Evolutionary conservation across 2,797 vertebrate species (phyloP), one percentile per base, ranked within the genome.

Genomic region (Cynodonichthys magdalenae): DNA sequence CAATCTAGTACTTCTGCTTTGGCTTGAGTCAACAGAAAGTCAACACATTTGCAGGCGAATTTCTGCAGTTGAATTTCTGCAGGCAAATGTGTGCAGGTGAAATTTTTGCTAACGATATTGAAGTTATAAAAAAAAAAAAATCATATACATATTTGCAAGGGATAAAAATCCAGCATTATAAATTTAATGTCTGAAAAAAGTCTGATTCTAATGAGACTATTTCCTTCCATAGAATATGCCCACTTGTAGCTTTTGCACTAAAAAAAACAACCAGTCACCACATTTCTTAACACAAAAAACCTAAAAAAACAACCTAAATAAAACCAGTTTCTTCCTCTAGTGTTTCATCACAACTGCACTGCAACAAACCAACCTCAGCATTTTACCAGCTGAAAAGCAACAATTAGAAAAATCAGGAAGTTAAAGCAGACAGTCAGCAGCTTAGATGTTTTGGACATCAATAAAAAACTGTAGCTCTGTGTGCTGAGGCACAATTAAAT

Each of bases 321-420:
- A 69, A 74, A 68, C 49, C 28, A 49, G 44, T 27, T 59, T 69
- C 53, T 42, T 60, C 4, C 15, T 19, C 15, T 45, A 49, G 7
- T 54, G 39, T 53, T 67, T 63, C 7, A 20, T 69, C 5, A 29
- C 19, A 24, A 68, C 53, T 28, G 45, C 24, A 58, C 56, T 31
- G 39, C 15, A 50, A 64, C 45, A 60, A 54, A 53, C 44, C 0
- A 1, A 28, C n/a, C 53, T 53, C 31, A 47, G 0, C 63, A 48
- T 55, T 58, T 57, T 49, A n/a, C 68, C 59, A 49, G 58, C 27
- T 74, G 39, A 59, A 82, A 78, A 80, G 75, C 75, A 81, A 80
- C 63, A 18, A 18, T 47, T 12, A 56, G 11, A 6, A 63, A 64
- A 31, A 70, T 34, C 2, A 36, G 14, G 46, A 8, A 60, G 24